Percentiles rank a stretch among this genome's conserved stretches.
Conservation (phyloP, 1,140 invertebrate genomes). For the Anoplophora glabripennis region DNA sequence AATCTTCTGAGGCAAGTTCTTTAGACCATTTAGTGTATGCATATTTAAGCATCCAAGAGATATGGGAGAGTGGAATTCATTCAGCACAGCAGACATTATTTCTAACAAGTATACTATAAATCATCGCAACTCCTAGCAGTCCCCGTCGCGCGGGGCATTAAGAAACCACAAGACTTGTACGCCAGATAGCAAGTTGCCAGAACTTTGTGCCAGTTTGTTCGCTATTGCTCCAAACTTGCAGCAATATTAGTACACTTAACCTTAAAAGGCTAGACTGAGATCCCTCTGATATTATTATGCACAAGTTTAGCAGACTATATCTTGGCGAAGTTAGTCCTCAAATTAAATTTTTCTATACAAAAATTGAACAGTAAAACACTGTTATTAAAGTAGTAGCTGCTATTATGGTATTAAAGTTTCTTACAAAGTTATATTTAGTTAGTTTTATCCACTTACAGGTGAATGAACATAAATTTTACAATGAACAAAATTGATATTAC, state of each 20-base stretch:
- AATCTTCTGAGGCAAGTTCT: too few relatives aligned
- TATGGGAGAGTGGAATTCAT: conserved; percentile 22
- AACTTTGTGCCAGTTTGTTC: conserved; percentile 35
- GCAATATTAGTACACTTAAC: conserved; percentile 36
- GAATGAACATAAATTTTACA: too few relatives aligned
- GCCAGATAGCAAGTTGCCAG: conserved; percentile 28
- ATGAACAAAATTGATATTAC: too few relatives aligned
- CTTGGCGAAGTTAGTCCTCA: too few relatives aligned
- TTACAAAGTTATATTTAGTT: too few relatives aligned
- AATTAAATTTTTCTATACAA: too few relatives aligned
- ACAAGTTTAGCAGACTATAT: not conserved
- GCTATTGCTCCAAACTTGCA: conserved; percentile 35
- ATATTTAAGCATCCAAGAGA: conserved; percentile 16
- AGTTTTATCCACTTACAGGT: too few relatives aligned
- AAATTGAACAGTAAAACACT: too few relatives aligned
- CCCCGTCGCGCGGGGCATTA: conserved; percentile 22
- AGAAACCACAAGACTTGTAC: conserved; percentile 18
- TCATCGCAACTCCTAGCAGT: conserved; percentile 21
- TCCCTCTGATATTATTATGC: conserved; percentile 1
- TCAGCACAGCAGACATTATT: not conserved
- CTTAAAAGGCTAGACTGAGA: conserved; percentile 16
- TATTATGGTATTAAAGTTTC: too few relatives aligned
- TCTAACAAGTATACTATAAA: conserved; percentile 16
- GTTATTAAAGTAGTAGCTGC: too few relatives aligned
- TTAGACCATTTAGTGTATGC: not conserved